Base-by-base conservation (phyloP, 2,113 vertebrate species). In the Marmota monax region DNA sequence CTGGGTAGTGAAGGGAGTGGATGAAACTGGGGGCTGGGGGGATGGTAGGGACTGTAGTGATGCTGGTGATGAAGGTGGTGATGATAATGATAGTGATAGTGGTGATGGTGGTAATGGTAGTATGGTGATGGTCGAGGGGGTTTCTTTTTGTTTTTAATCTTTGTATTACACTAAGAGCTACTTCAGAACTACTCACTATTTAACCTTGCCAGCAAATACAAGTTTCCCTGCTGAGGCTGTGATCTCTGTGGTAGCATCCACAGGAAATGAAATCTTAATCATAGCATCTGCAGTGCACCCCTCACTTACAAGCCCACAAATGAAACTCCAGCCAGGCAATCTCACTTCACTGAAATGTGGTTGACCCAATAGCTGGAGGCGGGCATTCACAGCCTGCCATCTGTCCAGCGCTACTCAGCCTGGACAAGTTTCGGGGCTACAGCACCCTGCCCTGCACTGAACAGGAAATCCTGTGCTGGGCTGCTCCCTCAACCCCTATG, bases 191-290 rank as follows among this genome's bases (percentile, higher is more conserved):
- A 78, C 69, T 88, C 74, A 61, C 73, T 79, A 16, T 61, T 96
- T 88, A 95, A 88, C 92, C n/a, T 65, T 88, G 70, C 92, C 86
- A 80, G 78, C 37, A 96, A 98, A 70, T 61, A 70, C 4, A 61
- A 86, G 56, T 37, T 90, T 92, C 90, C 45, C 56, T 70, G n/a
- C 88, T 97, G n/a, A 37, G 39, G 48, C 91, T 94, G 32, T 84
- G 94, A 94, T 97, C 83, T 56, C 72, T 90, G 78, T 76, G 85
- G 92, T 73, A 88, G 67, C 84, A 86, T 95, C 92, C 90, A 70
- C 88, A 96, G 96, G 96, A 97, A 98, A 96, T 96, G 86, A 95
- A 97, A 96, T 96, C 96, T 89, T 95, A 97, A 95, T 91, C 90
- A 80, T n/a, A 91, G 86, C 78, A 93, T 97, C 95, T 95, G 93